Base-by-base conservation (phyloP, 2,888 invertebrate genomes). In the Stratiomys singularior region DNA sequence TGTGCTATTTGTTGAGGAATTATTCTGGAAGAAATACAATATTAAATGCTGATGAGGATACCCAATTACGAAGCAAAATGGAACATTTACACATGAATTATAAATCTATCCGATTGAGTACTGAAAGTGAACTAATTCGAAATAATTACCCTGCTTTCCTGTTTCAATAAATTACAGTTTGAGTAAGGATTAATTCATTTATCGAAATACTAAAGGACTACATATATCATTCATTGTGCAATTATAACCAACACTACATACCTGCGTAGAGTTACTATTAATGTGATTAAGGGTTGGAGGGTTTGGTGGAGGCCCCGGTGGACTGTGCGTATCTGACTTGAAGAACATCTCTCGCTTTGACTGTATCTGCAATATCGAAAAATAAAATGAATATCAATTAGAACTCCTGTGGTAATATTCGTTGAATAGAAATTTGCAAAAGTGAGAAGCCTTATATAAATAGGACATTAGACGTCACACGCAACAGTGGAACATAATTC, bases 281-380 rank as follows among this genome's bases (percentile, higher is more conserved):
- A 82, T 81, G 77, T 82, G 81, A 80, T 81, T 82, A 79, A 81
- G 72, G 87, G 87, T 88, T 85, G 89, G 87, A 80, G 89, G 88
- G 83, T 88, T 87, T 88, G 90, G 84, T 87, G 90, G 87, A 74
- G 88, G 87, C 81, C 88, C 88, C 67, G 88, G 86, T 27, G 89
- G 90, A 83, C 90, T 90, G 85, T 90, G 88, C 60, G 90, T 89
- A 82, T 91, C 90, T 80, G 92, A 91, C 87, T 94, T 94, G 89
- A 95, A 95, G 89, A 95, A 95, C 89, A 94, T 90, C 89, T 95
- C 95, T 83, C 95, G 91, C 89, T 95, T 95, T 86, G 92, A 92
- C 89, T 94, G 94, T 87, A 94, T 90, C 92, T 93, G 90, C 21
- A 90, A 89, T 18, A 67, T n/a, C 18, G 5, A 78, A 72, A 72